Base-by-base conservation (phyloP, 2,113 vertebrate genomes). In the Hippopotamus amphibius region DNA sequence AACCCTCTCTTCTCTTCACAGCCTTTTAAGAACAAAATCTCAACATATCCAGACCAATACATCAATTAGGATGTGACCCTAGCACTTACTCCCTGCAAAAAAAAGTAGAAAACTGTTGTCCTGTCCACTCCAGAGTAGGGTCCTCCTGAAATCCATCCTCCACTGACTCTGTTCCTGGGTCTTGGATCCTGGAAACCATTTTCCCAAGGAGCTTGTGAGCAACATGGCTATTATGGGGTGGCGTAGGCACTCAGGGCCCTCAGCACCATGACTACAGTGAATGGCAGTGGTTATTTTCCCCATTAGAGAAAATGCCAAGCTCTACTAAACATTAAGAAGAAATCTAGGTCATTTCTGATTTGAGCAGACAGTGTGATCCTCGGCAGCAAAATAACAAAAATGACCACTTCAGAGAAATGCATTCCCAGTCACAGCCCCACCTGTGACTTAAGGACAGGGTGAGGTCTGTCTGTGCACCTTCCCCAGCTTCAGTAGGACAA, bases 211-310 rank as follows among this genome's bases (percentile, higher is more conserved):
- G 26, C 43, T 55, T 41, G 13, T 65, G 80, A 57, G 19, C 0
- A 6, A n/a, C 28, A 4, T 0, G 0, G 6, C 22, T 19, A 16
- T 55, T 26, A 14, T 17, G 22, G 61, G 28, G n/a, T 37, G 59
- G 16, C 3, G 0, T 8, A 21, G 50, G 21, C 1, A 3, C 85
- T n/a, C 5, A 0, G 5, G 4, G 16, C 4, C 22, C 50, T 80
- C 30, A 17, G 77, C 43, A 24, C 21, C 24, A 4, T 0, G 9
- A 19, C 46, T n/a, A 13, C 13, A 2, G 15, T 37, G 10, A 61
- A n/a, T 6, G 3, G 4, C 16, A 33, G 19, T 15, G 13, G 4
- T 65, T 55, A 66, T 16, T 48, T 43, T 65, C 50, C 57, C 85
- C 72, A 24, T 77, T 55, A 77, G 30, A 90, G 41, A 28, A 88